These are phyloP conservation scores for Prorops nasuta DNA, from an alignment of 1,140 invertebrate species.

Conservation along the genomic window DNA sequence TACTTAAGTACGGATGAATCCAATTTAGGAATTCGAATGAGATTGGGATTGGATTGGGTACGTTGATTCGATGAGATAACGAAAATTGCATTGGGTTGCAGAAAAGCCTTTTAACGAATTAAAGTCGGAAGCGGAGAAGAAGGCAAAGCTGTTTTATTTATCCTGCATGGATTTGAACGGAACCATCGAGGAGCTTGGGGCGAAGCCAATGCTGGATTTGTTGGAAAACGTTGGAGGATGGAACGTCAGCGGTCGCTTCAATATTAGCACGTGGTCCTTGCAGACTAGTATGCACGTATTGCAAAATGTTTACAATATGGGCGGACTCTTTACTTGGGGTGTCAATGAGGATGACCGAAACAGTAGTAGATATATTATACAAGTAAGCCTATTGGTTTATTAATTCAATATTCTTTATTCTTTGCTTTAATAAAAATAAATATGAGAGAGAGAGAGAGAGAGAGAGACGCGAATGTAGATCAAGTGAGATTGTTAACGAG, in stretches of 20 bases:
- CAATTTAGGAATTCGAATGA: too few relatives aligned
- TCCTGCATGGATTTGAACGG: conserved; percentile 93
- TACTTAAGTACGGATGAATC: too few relatives aligned
- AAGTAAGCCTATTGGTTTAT: conserved; percentile 62
- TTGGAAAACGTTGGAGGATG: conserved; percentile 75
- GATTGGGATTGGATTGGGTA: too few relatives aligned
- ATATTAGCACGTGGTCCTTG: conserved; percentile 70
- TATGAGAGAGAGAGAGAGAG: not conserved
- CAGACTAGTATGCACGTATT: conserved; percentile 75
- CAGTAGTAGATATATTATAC: conserved; percentile 82
- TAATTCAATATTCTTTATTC: too few relatives aligned
- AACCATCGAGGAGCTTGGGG: conserved; percentile 80
- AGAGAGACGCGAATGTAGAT: too few relatives aligned
- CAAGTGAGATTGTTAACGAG: not conserved
- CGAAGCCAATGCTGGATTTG: conserved; percentile 76
- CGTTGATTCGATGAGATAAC: not conserved
- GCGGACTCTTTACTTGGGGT: conserved; percentile 85
- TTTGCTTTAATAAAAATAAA: not conserved
- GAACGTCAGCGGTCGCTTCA: conserved; percentile 67
- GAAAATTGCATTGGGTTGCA: conserved; percentile 26
- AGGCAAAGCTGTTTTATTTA: conserved; percentile 87
- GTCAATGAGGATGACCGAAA: conserved; percentile 93
- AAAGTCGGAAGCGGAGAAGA: conserved; percentile 79
- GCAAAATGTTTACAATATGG: conserved; percentile 85
- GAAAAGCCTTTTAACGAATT: conserved; percentile 63